Evolutionary conservation across 2,113 vertebrate species (phyloP).

Genomic region (Gymnobelideus leadbeateri): DNA sequence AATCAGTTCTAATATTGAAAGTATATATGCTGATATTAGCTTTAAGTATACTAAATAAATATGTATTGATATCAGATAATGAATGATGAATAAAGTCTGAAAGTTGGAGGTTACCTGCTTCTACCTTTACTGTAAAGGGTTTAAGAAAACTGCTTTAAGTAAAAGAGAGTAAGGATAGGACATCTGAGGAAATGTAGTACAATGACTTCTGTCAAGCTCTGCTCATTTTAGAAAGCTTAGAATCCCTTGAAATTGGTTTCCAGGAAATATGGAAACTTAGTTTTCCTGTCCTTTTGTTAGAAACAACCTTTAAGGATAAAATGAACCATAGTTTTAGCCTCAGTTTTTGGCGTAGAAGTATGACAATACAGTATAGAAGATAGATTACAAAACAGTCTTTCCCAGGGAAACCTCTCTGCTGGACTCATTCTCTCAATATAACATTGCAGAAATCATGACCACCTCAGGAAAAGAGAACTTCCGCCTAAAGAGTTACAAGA

Average conservation of each 20-base stretch:
- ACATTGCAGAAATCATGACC: slow-evolving; percentile 90
- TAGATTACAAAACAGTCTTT: neutral
- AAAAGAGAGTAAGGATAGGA: neutral
- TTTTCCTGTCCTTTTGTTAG: neutral
- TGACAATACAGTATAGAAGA: neutral
- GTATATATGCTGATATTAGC: neutral
- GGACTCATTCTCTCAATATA: neutral
- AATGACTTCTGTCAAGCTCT: neutral
- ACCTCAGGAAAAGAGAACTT: slow-evolving; percentile 97
- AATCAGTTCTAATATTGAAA: neutral
- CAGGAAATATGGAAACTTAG: neutral
- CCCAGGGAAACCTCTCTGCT: slow-evolving; percentile 18
- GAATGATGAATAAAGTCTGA: neutral
- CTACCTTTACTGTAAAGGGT: neutral
- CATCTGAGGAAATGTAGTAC: neutral
- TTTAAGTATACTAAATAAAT: neutral
- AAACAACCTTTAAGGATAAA: neutral
- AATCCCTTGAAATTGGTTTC: neutral
- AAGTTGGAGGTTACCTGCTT: neutral
- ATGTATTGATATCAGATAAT: neutral
- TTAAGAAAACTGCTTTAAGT: neutral
- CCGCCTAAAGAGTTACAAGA: slow-evolving; percentile 98
- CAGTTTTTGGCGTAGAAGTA: neutral
- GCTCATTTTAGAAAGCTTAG: neutral
- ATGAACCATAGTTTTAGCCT: accelerated